phyloP scores from a whole-genome alignment of 2,797 vertebrate genomes.

The Clarias fuscus region DNA sequence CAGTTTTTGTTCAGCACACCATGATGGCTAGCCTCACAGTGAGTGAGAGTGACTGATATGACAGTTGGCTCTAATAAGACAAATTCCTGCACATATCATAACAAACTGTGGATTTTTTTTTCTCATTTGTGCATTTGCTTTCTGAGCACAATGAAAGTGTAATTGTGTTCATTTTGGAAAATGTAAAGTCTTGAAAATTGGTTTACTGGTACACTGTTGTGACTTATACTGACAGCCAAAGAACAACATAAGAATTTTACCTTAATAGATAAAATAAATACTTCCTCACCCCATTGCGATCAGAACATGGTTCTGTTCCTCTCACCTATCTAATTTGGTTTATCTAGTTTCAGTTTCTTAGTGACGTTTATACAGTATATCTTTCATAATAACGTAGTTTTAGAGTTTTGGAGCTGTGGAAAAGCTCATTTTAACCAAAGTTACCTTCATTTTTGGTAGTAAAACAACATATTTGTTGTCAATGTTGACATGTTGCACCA shows the following conservation, averaged over 20 bases:
- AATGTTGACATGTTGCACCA: not conserved
- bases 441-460: not conserved
- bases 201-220: constrained; percentile 19
- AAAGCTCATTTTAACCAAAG: not conserved
- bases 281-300: not conserved
- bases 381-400: not conserved
- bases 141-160: not conserved
- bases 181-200: constrained; percentile 36
- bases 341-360: not conserved
- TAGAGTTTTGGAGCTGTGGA: not conserved
- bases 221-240: constrained; percentile 45
- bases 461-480: not conserved
- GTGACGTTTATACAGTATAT: not conserved
- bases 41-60: not conserved
- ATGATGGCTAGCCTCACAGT: constrained; percentile 6
- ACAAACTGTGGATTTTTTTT: not conserved
- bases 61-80: not conserved
- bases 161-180: constrained; percentile 11
- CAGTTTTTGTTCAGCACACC: not conserved
- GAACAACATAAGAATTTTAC: constrained; percentile 38
- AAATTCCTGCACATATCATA: constrained; percentile 24
- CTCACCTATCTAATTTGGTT: not conserved
- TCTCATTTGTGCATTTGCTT: not conserved
- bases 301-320: not conserved
- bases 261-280: constrained; percentile 46